Conservation (phyloP, 2,113 vertebrate genomes). For the Chionis minor region DNA sequence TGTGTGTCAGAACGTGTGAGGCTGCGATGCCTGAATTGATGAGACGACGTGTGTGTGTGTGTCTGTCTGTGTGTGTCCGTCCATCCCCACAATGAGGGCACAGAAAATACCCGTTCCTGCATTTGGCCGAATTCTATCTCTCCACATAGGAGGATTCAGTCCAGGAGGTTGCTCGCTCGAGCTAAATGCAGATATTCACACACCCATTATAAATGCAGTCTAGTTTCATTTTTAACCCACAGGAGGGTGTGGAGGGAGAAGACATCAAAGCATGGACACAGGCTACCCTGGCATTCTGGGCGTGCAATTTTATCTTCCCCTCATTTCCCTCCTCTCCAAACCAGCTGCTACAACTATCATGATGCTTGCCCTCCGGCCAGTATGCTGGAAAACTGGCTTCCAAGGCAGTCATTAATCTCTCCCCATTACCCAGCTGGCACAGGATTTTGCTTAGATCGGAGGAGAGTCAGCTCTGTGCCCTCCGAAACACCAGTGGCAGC, state of each 20-base stretch:
- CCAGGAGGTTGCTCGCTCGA: not conserved
- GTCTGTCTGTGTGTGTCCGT: not conserved
- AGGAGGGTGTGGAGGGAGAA: constrained; percentile 39
- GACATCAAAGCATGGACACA: constrained; percentile 44
- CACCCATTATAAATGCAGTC: constrained; percentile 39
- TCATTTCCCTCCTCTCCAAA: constrained; percentile 36
- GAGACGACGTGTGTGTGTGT: not conserved
- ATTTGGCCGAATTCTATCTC: not conserved
- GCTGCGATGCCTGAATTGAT: not conserved
- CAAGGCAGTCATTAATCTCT: constrained; percentile 42
- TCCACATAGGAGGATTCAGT: not conserved
- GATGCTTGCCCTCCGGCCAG: constrained; percentile 32
- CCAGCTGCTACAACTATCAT: constrained; percentile 45
- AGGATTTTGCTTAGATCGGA: not conserved
- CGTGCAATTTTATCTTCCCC: constrained; percentile 26
- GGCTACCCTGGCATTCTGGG: constrained; percentile 8
- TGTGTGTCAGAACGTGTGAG: not conserved
- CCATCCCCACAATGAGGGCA: not conserved
- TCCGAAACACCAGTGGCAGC: not conserved
- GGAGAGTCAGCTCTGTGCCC: not conserved
- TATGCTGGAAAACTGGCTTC: constrained; percentile 49
- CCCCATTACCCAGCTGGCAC: constrained; percentile 41
- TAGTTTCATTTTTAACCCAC: constrained; percentile 50
- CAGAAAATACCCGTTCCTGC: not conserved
- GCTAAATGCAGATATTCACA: constrained; percentile 49